phyloP scores from a whole-genome alignment of 2,888 invertebrate species.

The Phengaris alcon region DNA sequence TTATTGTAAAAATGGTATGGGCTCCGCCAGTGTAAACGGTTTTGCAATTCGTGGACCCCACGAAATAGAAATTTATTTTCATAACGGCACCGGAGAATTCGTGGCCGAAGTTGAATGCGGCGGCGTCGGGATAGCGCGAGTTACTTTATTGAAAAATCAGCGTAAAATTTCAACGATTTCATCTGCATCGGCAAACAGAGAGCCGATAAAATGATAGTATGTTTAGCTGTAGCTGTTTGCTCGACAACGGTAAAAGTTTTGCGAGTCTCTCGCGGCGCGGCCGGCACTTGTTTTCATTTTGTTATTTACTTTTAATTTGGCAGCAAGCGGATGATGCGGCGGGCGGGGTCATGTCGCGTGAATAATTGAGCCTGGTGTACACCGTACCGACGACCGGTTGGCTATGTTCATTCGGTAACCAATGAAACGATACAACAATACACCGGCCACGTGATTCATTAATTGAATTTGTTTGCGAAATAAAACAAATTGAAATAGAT shows the following conservation, averaged over 20 bases:
- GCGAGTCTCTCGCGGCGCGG: conserved; percentile 71
- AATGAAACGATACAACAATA: conserved; percentile 7
- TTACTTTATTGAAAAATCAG: conserved; percentile 43
- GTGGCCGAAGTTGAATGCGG: conserved; percentile 23
- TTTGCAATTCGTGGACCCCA: conserved; percentile 31
- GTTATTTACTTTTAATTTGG: conserved; percentile 80
- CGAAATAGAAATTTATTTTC: conserved; percentile 29
- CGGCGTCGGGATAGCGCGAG: conserved; percentile 2
- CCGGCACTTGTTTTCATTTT: conserved; percentile 74
- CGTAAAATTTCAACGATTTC: conserved; percentile 58
- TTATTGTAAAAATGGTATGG: conserved; percentile 36
- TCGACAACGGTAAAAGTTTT: conserved; percentile 77
- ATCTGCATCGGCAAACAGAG: conserved; percentile 68
- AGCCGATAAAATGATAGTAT: conserved; percentile 74
- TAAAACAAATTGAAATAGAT: background rate
- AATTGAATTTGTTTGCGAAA: conserved; percentile 13
- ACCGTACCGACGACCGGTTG: conserved; percentile 28
- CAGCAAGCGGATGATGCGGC: conserved; percentile 76
- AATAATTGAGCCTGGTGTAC: conserved; percentile 65
- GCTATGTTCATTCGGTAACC: conserved; percentile 15
- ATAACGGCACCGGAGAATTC: conserved; percentile 21
- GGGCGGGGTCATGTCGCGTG: conserved; percentile 66
- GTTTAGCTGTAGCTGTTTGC: conserved; percentile 75
- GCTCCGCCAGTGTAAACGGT: conserved; percentile 26
- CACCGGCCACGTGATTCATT: conserved; percentile 9